Percentiles rank a stretch among this genome's conserved stretches.
phyloP scores from a whole-genome alignment of 2,113 vertebrate genomes.

The Raphicerus campestris region DNA sequence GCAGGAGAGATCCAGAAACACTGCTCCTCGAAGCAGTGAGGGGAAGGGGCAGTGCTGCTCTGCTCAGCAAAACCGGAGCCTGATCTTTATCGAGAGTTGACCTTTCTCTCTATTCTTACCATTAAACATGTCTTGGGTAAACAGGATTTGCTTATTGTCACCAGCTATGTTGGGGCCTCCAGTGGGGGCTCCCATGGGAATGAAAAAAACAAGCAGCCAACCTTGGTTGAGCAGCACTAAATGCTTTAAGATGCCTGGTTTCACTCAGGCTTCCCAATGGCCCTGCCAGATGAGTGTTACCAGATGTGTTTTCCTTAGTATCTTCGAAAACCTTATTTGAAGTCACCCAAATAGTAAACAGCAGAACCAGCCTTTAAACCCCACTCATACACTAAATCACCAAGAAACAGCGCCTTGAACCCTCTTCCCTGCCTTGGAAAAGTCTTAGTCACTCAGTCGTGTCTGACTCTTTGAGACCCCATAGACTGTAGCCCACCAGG shows the following conservation, averaged over 20 bases:
- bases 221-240: not conserved
- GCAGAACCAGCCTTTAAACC: not conserved
- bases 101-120: not conserved
- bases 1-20: slow-evolving; percentile 85
- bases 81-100: not conserved
- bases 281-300: not conserved
- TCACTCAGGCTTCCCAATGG: not conserved
- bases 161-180: not conserved
- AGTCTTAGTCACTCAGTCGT: not conserved
- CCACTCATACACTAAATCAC: not conserved
- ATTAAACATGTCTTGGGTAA: slow-evolving; percentile 35
- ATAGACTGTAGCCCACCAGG: not conserved
- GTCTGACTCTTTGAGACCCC: not conserved
- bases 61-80: not conserved
- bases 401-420: not conserved
- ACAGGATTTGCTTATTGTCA: not conserved
- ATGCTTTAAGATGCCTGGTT: not conserved
- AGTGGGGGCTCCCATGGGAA: too few species aligned
- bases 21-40: slow-evolving; percentile 70
- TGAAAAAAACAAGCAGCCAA: not conserved
- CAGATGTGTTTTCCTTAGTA: not conserved
- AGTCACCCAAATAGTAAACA: not conserved
- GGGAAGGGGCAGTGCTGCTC: rapidly evolving
- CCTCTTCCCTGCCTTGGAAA: not conserved
- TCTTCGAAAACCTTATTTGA: not conserved